Percentiles rank a stretch among this genome's conserved stretches.
Evolutionary conservation across 23 tunicate species (phyloP).

Genomic region (Ciona savignyi): DNA sequence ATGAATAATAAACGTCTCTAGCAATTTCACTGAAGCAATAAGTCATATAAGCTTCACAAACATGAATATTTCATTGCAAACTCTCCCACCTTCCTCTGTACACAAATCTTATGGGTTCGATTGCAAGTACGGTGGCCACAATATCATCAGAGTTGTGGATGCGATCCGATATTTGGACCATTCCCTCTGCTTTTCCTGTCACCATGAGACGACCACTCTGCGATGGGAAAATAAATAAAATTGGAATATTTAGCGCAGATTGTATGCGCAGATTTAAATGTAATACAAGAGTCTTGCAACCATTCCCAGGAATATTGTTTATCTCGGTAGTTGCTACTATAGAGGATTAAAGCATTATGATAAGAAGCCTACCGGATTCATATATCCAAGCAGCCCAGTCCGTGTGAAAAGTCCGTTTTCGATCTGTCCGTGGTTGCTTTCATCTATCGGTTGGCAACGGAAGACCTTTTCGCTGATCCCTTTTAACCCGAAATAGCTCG

Average conservation of each 20-base stretch:
- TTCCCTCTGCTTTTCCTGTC: conserved; percentile 75
- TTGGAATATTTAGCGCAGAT: too few relatives aligned
- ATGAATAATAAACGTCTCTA: too few relatives aligned
- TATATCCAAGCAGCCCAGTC: conserved; percentile 83
- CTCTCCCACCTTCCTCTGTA: conserved; percentile 77
- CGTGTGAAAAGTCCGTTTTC: conserved; percentile 45
- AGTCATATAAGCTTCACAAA: too few relatives aligned
- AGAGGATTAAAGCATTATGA: not conserved
- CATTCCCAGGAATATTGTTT: too few relatives aligned
- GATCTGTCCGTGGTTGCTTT: conserved; percentile 29
- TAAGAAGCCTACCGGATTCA: conserved; percentile 53
- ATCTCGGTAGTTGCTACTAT: not conserved
- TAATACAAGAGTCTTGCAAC: too few relatives aligned
- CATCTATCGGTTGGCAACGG: conserved; percentile 52
- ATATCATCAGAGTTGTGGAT: conserved; percentile 85
- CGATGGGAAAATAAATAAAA: not conserved
- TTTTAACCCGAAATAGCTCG: conserved; percentile 66
- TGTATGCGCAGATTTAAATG: too few relatives aligned
- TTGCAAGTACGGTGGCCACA: conserved; percentile 93
- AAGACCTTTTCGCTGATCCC: conserved; percentile 76
- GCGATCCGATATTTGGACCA: conserved; percentile 48
- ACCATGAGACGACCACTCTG: conserved; percentile 85
- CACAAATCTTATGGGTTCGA: conserved; percentile 82
- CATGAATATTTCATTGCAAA: too few relatives aligned
- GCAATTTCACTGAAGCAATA: too few relatives aligned